Evolutionary conservation across 1,140 invertebrate genomes (phyloP), one percentile per base, ranked within the genome.

Genomic region (Zaprionus nigranus): DNA sequence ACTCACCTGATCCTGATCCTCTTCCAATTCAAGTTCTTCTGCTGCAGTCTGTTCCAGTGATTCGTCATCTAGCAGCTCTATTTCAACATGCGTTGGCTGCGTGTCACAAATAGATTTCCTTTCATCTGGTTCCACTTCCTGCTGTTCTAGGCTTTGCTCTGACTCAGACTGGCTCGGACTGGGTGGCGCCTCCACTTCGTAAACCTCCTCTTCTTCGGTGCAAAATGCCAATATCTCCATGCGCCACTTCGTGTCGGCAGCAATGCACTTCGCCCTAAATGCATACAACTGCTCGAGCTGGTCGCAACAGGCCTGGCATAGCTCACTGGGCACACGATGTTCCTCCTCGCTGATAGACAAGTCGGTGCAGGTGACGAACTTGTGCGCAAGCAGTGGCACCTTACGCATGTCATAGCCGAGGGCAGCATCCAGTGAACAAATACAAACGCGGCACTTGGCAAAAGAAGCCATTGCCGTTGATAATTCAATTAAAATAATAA

Each of bases 201-300:
- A 24, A 30, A 7, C 51, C 0, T 26, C 24, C n/a, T 71, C 61
- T 7, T 62, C 71, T 9, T 64, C 51, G 12, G 75, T 71, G 11
- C 53, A 67, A 38, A 62, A 61, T 36, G 46, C 60, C 58, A 65
- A 7, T 15, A 53, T 53, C 38, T 76, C 49, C 51, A 36, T 81
- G 20, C 72, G 77, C 74, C 71, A 86, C 7, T 71, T 66, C 0
- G 67, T 65, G 6, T 86, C 79, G 1, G 87, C 66, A 0, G 71
- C 58, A 15, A 82, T 64, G 62, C 91, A 91, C 12, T 75, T 77
- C 15, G 68, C 57, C 5, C 82, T 82, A 34, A 92, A 92, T 20
- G 64, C 61, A 60, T 83, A 75, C 26, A 78, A 74, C 43, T 80
- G 58, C 13, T 79, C 71, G 12, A 92, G 24, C 15, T 84, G 64